Base-by-base conservation (phyloP, 2,888 invertebrate genomes). In the Disparrhopalites patrizii region DNA sequence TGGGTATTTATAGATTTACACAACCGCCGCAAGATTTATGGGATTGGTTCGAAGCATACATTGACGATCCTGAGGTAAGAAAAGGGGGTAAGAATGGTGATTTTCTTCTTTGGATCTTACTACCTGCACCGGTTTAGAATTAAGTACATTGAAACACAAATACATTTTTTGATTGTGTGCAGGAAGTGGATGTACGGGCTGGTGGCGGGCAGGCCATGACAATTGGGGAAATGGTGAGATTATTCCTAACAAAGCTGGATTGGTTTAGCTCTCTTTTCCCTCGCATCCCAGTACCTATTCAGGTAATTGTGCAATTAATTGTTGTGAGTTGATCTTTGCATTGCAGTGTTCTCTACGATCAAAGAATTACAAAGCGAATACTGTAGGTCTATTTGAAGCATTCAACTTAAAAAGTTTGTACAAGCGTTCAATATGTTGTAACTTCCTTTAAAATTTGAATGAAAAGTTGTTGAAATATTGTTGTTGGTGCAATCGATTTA, bases 191-290 rank as follows among this genome's bases (percentile, higher is more conserved):
- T 79, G 96, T 96, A 0, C 93, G 97, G 79, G 98, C 99, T 18
- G 99, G 99, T 15, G 95, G 97, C 50, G 98, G 98, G 13, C 93
- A 95, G 79, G 82, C 83, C 64, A 91, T 96, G 84, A 90, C 90
- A 25, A 90, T 99, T 65, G 99, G 99, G 0, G 90, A 91, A 75
- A 88, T 98, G 82, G 84, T 92, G 18, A 86, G 93, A 47, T 93
- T 94, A 79, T 93, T 93, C 85, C 84, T 98, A 62, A 89, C 92
- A 66, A 96, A 98, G 79, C 83, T 99, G 66, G 99, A 99, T 79
- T 99, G 99, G 98, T 99, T 96, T 81, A 93, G 93, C 47, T 99
- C 99, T 0, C 83, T 99, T 20, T 99, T 99, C 79, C 99, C 99
- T 0, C 85, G 99, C 73, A 98, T 99, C 79, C 99, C 99, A 0